Evolutionary conservation across 1,140 invertebrate genomes (phyloP), one percentile per base, ranked within the genome.

Genomic region (Tetranychus cinnabarinus): DNA sequence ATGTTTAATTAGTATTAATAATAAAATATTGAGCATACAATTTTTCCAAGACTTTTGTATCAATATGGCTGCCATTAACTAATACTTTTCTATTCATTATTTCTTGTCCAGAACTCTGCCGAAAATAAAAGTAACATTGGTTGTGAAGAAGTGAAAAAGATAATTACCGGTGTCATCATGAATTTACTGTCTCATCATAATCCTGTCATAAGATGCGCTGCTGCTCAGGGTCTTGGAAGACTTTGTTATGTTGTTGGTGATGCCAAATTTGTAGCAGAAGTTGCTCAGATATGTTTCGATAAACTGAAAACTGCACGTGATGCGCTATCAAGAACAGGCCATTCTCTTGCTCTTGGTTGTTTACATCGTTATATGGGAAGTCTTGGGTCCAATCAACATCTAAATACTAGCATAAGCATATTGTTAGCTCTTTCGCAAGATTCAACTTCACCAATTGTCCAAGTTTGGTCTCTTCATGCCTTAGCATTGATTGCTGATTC

Each of bases 391-490:
- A 85, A 85, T 61, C 86, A 92, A 67, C 86, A 95, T 77, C 75
- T 93, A 15, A 90, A 88, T 68, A 90, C 86, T 6, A 88, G 85
- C 71, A 86, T 97, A 62, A 90, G 87, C 55, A 93, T 97, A 68
- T 72, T 97, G 33, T 73, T 97, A 6, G 90, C 92, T 34, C 73
- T 97, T 3, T 90, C 90, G 1, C 91, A 97, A 75, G 92, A 97
- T 74, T 81, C 80, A 55, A 82, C 84, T 2, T 86, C 86, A 58
- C 83, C 87, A 15, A 80, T 88, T 67, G 86, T 93, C 36, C 90
- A 95, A 79, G 85, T 93, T 42, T 98, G 95, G 95, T 84, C 93
- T 0, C 74, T 98, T 3, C 88, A 97, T 75, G 91, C 92, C 2
- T 72, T 98, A 42, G 85, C 88, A 8, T 77, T 97, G 62, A 91